A percentile compares a stretch with the other conserved stretches of the same genome.
phyloP scores from a whole-genome alignment of 1,140 invertebrate genomes.

The Drosophila bifasciata region DNA sequence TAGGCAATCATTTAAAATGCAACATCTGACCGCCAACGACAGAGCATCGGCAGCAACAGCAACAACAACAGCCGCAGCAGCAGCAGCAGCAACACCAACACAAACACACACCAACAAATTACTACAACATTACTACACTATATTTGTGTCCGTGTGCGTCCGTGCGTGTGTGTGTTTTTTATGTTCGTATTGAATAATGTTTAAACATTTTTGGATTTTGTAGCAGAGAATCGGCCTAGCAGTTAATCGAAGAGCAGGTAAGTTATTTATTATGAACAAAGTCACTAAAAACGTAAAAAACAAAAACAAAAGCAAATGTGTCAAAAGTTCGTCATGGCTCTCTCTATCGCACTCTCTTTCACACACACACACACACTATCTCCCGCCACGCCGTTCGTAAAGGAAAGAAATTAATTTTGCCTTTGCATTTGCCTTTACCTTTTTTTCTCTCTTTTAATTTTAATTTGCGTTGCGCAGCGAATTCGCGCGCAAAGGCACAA shows the following conservation, averaged over 20 bases:
- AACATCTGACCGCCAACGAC: constrained; percentile 35
- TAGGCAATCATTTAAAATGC: constrained; percentile 34
- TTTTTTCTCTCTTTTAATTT: constrained; percentile 65
- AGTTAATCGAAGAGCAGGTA: constrained; percentile 49
- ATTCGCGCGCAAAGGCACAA: constrained; percentile 70
- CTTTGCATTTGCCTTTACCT: constrained; percentile 43
- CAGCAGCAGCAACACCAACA: constrained; percentile 44
- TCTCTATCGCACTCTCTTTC: constrained; percentile 5
- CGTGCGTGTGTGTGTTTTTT: constrained; percentile 40
- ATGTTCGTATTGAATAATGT: constrained; percentile 76
- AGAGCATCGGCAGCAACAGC: constrained; percentile 44
- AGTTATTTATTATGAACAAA: constrained; percentile 69
- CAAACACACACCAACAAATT: constrained; percentile 43
- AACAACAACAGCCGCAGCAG: constrained; percentile 41
- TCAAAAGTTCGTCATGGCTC: constrained; percentile 59
- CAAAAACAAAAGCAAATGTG: constrained; percentile 41
- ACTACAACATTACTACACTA: constrained; percentile 44
- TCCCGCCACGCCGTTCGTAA: constrained; percentile 44
- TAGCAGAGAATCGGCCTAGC: constrained; percentile 14
- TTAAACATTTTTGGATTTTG: constrained; percentile 67
- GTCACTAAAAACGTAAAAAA: not conserved
- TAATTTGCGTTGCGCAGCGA: constrained; percentile 75
- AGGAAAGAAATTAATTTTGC: constrained; percentile 58
- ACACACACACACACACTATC: constrained; percentile 6
- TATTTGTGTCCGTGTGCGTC: constrained; percentile 29